These are phyloP conservation scores for Stegophylla sp. DNA, from an alignment of 2,888 invertebrate species.

Conservation along the genomic window DNA sequence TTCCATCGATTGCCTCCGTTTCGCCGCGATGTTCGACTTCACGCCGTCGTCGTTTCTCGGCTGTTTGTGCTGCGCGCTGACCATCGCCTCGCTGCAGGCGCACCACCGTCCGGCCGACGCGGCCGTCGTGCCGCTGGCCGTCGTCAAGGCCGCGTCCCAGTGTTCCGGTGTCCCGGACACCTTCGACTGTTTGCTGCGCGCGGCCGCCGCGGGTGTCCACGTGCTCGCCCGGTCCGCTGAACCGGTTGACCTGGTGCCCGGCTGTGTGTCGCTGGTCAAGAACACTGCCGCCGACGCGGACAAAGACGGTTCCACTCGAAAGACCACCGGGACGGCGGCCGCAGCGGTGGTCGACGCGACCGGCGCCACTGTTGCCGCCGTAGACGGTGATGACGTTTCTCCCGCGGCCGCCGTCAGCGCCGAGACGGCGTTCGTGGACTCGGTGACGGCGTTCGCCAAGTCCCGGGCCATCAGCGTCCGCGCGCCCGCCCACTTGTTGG, in stretches of 20 bases:
- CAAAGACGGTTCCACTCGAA: too few species aligned
- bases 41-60: background rate
- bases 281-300: background rate
- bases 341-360: too few species aligned
- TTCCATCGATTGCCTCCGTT: background rate
- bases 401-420: background rate
- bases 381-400: background rate
- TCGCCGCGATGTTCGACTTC: background rate
- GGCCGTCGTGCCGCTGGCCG: constrained; percentile 21
- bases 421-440: constrained; percentile 23
- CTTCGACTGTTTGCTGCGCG: constrained; percentile 30
- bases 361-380: background rate
- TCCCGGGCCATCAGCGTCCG: constrained; percentile 48
- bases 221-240: constrained; percentile 42
- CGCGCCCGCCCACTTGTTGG: constrained; percentile 4
- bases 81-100: background rate
- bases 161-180: constrained; percentile 21
- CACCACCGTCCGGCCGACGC: background rate
- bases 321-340: too few species aligned
- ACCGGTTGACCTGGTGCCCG: constrained; percentile 37
- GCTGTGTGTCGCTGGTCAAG: constrained; percentile 46
- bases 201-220: constrained; percentile 32
- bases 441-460: constrained; percentile 38
- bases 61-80: too few species aligned
- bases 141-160: constrained; percentile 24